phyloP scores from a whole-genome alignment of 2,888 invertebrate genomes.

The Luffia ferchaultella region DNA sequence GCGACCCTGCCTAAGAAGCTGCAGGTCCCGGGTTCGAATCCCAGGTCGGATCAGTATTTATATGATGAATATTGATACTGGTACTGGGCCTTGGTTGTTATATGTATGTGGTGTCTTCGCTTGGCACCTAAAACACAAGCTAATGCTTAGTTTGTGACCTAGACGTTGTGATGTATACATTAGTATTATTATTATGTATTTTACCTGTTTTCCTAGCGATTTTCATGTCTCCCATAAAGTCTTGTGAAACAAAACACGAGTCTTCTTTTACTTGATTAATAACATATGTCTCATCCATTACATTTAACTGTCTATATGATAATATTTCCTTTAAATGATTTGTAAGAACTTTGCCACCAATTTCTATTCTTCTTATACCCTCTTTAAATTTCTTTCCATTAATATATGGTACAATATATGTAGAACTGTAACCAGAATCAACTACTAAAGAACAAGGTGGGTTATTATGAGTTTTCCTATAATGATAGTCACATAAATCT shows the following conservation, averaged over 20 bases:
- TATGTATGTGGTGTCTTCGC: too few species aligned
- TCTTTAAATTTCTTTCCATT: slow-evolving; percentile 72
- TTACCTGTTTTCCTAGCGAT: slow-evolving; percentile 63
- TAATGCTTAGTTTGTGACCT: too few species aligned
- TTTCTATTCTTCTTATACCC: slow-evolving; percentile 85
- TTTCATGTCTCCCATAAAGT: slow-evolving; percentile 84
- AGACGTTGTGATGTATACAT: too few species aligned
- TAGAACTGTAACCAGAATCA: slow-evolving; percentile 95
- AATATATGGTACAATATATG: slow-evolving; percentile 92
- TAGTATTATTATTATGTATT: not conserved
- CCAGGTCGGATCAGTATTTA: too few species aligned
- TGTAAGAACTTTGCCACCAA: slow-evolving; percentile 96
- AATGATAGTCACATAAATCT: slow-evolving; percentile 79
- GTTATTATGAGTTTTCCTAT: slow-evolving; percentile 61
- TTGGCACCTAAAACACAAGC: too few species aligned
- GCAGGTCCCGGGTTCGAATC: too few species aligned
- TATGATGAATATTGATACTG: too few species aligned
- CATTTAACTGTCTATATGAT: slow-evolving; percentile 94
- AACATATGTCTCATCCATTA: slow-evolving; percentile 98
- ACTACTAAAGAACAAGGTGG: slow-evolving; percentile 80
- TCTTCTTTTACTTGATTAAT: slow-evolving; percentile 99
- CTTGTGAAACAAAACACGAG: slow-evolving; percentile 88
- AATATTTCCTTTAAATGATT: slow-evolving; percentile 98
- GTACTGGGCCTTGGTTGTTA: too few species aligned
- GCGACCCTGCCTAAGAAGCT: too few species aligned